Percentiles rank a stretch among this genome's conserved stretches.
phyloP scores from a whole-genome alignment of 1,140 invertebrate genomes.

The Mamestra configurata region DNA sequence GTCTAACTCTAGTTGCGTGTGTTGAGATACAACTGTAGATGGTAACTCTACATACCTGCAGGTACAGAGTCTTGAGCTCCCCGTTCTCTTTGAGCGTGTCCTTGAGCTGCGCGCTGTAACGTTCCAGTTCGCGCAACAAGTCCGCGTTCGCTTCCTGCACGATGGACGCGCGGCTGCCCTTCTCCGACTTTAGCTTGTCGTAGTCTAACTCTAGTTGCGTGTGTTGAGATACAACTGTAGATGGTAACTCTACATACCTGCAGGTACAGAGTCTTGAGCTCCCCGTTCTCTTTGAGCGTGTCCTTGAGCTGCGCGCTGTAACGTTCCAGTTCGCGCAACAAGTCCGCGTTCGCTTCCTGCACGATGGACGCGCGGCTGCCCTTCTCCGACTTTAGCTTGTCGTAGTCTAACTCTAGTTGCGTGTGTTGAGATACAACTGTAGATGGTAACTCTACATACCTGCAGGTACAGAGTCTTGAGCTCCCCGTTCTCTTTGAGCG shows the following conservation, averaged over 20 bases:
- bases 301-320: constrained; percentile 77
- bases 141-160: constrained; percentile 78
- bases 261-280: constrained; percentile 82
- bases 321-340: constrained; percentile 77
- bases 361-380: too few species aligned
- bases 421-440: too few species aligned
- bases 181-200: too few species aligned
- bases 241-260: constrained; percentile 64
- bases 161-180: too few species aligned
- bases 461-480: constrained; percentile 83
- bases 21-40: too few species aligned
- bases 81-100: constrained; percentile 78
- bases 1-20: too few species aligned
- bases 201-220: too few species aligned
- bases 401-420: too few species aligned
- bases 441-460: constrained; percentile 55
- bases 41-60: constrained; percentile 68
- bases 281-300: constrained; percentile 76
- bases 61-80: constrained; percentile 81
- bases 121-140: constrained; percentile 77
- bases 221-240: too few species aligned
- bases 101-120: constrained; percentile 74
- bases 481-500: constrained; percentile 78
- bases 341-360: constrained; percentile 76
- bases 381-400: too few species aligned